Base-by-base conservation (phyloP, 2,888 invertebrate genomes). In the Diachrysia chrysitis region DNA sequence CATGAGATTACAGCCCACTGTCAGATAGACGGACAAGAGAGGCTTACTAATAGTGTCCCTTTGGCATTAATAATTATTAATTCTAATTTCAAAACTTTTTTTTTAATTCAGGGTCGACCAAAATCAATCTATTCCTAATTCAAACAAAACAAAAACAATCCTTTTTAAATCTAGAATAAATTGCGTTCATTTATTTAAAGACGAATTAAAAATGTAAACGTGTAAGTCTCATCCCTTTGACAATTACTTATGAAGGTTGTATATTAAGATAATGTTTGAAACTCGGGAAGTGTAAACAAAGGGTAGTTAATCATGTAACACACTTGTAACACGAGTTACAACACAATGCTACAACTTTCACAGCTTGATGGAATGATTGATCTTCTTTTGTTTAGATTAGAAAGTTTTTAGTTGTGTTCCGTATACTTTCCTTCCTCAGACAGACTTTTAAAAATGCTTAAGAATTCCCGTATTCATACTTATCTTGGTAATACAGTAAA, bases 301-400 rank as follows among this genome's bases (percentile, higher is more conserved):
- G 48, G 48, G 19, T 59, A 59, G 21, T 65, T 42, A 54, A 65
- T 59, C 59, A 65, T 53, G 14, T 48, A 35, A 58, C 12, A 61
- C 9, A 37, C 17, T 51, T 35, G 58, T 32, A 32, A 32, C 32
- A 32, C 9, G 29, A 55, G 37, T 53, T 17, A 54, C 23, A 62
- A 7, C 16, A 56, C 29, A 46, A 62, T 37, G 16, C 14, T 17
- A 32, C 16, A 60, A 59, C 65, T 65, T 60, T 65, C 59, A 23
- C 55, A 9, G 14, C n/a, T 19, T 12, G 53, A 42, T 37, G 37
- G 35, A 12, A 19, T 64, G 58, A 64, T 64, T 58, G 64, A 64
- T 58, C 23, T 37, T 46, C 17, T 55, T 25, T 23, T 55, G 55
- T 55, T 42, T 16, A 54, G 4, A 42, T 19, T 14, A 16, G 29